These are phyloP conservation scores for Drosophila albomicans DNA, from an alignment of 1,140 invertebrate genomes.

Conservation along the genomic window DNA sequence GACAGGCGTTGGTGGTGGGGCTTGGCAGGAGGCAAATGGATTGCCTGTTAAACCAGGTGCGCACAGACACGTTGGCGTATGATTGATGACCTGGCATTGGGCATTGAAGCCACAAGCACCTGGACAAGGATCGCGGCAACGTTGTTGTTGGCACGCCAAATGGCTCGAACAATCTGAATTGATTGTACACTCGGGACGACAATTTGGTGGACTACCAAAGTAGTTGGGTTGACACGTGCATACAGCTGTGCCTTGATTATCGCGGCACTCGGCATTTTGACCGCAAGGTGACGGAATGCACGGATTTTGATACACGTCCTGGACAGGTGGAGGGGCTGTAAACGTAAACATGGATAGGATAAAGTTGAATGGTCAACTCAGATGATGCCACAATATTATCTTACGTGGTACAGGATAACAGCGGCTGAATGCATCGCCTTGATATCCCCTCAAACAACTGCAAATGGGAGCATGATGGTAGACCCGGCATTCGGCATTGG, in stretches of 20 bases:
- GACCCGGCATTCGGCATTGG: conserved; percentile 91
- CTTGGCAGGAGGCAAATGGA: conserved; percentile 84
- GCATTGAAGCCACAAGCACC: conserved; percentile 93
- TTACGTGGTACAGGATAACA: conserved; percentile 86
- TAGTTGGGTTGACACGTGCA: conserved; percentile 90
- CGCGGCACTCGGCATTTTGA: conserved; percentile 85
- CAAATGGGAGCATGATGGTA: conserved; percentile 91
- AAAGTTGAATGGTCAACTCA: not conserved
- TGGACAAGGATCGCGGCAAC: conserved; percentile 92
- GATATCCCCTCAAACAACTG: conserved; percentile 89
- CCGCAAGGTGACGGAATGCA: conserved; percentile 92
- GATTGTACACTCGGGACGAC: conserved; percentile 90
- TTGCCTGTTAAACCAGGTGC: conserved; percentile 85
- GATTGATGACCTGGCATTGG: conserved; percentile 87
- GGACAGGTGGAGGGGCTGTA: conserved; percentile 84
- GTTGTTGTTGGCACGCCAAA: conserved; percentile 90
- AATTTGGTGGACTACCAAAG: conserved; percentile 90
- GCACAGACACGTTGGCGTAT: conserved; percentile 89
- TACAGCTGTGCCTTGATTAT: conserved; percentile 88
- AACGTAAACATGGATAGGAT: not conserved
- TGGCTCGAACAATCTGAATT: conserved; percentile 90
- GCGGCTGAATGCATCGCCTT: conserved; percentile 88
- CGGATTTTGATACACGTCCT: conserved; percentile 87
- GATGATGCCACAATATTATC: conserved; percentile 72
- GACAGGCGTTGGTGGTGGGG: conserved; percentile 66